Evolutionary conservation across 2,113 vertebrate genomes (phyloP).

Genomic region (Illadopsis cleaveri): DNA sequence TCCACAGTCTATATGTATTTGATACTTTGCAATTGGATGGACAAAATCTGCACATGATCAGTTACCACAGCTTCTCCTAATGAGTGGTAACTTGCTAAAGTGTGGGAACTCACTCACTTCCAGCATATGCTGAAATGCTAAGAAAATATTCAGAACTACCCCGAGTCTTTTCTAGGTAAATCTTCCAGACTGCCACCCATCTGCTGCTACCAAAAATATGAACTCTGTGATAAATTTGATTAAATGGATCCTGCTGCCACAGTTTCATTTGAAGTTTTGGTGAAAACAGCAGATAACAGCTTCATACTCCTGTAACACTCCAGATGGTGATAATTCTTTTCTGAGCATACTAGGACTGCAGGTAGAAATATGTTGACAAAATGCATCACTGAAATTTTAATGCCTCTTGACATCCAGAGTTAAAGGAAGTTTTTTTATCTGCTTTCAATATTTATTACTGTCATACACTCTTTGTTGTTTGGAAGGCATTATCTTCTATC

Average conservation of each 20-base stretch:
- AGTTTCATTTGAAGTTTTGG: conserved; percentile 10
- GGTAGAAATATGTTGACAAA: conserved; percentile 43
- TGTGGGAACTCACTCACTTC: not conserved
- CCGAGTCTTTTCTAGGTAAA: conserved; percentile 17
- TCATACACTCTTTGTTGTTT: not conserved
- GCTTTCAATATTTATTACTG: not conserved
- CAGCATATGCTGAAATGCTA: conserved; percentile 23
- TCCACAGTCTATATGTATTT: not conserved
- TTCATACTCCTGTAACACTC: conserved; percentile 14
- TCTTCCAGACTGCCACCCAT: conserved; percentile 43
- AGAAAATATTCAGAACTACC: not conserved
- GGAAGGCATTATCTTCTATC: not conserved
- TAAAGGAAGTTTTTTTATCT: not conserved
- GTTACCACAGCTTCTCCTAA: not conserved
- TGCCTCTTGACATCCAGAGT: not conserved
- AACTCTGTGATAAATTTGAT: conserved; percentile 5
- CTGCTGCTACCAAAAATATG: conserved; percentile 52
- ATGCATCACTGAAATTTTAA: conserved; percentile 19
- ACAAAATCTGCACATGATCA: not conserved
- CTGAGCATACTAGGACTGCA: not conserved
- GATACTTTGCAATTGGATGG: not conserved
- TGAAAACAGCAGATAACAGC: conserved; percentile 25
- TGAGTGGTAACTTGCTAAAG: not conserved
- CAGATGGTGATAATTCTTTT: conserved; percentile 35
- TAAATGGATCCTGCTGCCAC: conserved; percentile 25